Conservation (phyloP, 2,797 vertebrate species). For the Clamator glandarius region DNA sequence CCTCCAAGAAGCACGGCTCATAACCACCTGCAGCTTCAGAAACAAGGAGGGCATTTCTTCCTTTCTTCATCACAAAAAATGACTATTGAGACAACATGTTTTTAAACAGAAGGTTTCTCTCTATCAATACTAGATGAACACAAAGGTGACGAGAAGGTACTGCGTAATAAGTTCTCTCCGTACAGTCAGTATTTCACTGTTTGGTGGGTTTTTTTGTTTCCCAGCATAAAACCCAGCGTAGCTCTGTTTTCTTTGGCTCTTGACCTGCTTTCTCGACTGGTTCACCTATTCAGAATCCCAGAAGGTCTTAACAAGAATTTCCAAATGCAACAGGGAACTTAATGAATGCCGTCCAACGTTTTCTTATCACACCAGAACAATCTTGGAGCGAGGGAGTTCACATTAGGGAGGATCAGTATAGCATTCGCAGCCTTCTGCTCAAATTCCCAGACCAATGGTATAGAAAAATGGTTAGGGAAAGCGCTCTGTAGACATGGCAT, state of each 20-base stretch:
- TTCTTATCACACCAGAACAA: neutral
- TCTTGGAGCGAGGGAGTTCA: neutral
- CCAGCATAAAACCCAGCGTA: neutral
- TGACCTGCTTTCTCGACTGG: neutral
- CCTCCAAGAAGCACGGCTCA: neutral
- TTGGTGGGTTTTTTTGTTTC: neutral
- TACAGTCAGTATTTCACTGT: neutral
- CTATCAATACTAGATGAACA: neutral
- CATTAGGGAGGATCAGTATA: neutral
- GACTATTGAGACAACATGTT: neutral
- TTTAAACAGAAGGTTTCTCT: neutral
- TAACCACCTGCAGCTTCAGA: neutral
- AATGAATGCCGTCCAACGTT: neutral
- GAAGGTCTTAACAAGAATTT: neutral
- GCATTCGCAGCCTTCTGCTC: neutral
- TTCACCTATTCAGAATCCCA: neutral
- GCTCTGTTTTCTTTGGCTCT: neutral
- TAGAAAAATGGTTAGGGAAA: neutral
- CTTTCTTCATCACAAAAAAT: neutral
- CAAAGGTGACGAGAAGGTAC: neutral
- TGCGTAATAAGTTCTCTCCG: neutral
- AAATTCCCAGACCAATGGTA: neutral
- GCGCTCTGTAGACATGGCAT: neutral
- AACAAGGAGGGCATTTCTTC: neutral
- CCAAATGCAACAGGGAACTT: neutral